Conservation (phyloP, 2,113 vertebrate species). For the Theristicus caerulescens region DNA sequence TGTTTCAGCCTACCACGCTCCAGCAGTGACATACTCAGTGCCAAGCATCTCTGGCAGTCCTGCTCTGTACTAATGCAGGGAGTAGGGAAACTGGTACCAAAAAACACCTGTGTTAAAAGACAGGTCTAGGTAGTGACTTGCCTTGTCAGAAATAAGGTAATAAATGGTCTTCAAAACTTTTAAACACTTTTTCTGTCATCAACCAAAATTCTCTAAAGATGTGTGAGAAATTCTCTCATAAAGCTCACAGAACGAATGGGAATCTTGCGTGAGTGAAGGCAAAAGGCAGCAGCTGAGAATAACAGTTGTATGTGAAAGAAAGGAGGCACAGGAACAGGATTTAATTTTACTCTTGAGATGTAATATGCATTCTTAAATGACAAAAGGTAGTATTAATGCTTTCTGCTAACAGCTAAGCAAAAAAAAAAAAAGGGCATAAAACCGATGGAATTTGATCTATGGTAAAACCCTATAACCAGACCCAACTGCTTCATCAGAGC, state of each 20-base stretch:
- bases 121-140: neutral
- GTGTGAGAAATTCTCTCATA: neutral
- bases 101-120: neutral
- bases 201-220: neutral
- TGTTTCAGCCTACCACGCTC: neutral
- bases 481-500: neutral
- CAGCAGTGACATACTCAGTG: neutral
- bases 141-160: neutral
- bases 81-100: neutral
- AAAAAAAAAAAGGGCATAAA: neutral
- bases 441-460: neutral
- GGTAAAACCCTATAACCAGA: neutral
- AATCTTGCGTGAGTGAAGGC: neutral
- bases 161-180: neutral
- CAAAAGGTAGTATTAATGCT: neutral
- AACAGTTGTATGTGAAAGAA: neutral
- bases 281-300: neutral
- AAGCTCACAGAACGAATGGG: neutral
- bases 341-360: neutral
- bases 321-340: neutral
- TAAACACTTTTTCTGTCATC: neutral
- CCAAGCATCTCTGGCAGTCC: neutral
- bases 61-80: neutral
- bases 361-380: neutral
- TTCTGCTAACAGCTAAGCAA: neutral